Evolutionary conservation across 2,113 vertebrate genomes (phyloP).

Genomic region (Chroicocephalus ridibundus): DNA sequence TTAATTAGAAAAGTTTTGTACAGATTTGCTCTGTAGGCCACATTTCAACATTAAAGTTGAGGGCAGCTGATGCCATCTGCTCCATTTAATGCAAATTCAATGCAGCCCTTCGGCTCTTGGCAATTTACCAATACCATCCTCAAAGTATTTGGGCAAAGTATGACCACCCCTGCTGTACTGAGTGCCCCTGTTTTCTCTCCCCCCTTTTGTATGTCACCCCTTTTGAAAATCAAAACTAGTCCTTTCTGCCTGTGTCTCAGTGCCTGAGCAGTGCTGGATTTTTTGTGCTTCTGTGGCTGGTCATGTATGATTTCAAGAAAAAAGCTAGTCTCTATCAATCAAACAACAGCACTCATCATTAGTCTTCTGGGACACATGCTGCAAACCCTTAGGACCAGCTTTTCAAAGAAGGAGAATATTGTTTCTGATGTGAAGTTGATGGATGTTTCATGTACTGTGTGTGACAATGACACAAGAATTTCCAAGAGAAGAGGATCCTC

Average conservation of each 20-base stretch:
- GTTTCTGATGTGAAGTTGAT: constrained; percentile 66
- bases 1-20: constrained; percentile 69
- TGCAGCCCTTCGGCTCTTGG: constrained; percentile 57
- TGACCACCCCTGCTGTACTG: constrained; percentile 33
- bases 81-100: constrained; percentile 64
- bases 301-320: constrained; percentile 32
- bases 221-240: neutral
- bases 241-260: neutral
- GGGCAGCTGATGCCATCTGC: constrained; percentile 64
- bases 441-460: constrained; percentile 59
- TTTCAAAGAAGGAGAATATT: constrained; percentile 53
- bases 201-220: neutral
- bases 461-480: constrained; percentile 70
- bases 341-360: constrained; percentile 45
- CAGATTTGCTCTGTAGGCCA: constrained; percentile 67
- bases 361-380: constrained; percentile 57
- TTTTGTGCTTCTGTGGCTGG: constrained; percentile 15
- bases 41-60: constrained; percentile 67
- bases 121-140: neutral
- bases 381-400: constrained; percentile 59
- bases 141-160: constrained; percentile 47
- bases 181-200: neutral
- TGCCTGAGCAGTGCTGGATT: constrained; percentile 27
- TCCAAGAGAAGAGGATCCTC: constrained; percentile 58
- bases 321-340: constrained; percentile 49